phyloP scores from a whole-genome alignment of 2,797 vertebrate species.

The Xenentodon cancila region DNA sequence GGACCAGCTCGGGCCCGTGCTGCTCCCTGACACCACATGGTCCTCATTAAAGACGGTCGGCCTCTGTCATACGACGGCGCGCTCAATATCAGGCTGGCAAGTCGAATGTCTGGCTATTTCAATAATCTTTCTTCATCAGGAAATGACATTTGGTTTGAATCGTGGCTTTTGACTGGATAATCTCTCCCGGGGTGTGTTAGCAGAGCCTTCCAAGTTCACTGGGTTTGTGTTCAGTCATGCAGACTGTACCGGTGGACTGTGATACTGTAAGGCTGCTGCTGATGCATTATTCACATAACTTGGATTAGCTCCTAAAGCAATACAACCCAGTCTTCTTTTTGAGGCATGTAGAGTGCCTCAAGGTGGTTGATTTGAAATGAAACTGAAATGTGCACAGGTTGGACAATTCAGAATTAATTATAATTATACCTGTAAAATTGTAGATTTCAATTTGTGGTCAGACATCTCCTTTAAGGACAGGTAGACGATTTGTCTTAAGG shows the following conservation, averaged over 20 bases:
- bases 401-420: constrained; percentile 11
- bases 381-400: constrained; percentile 16
- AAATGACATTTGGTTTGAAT: constrained; percentile 69
- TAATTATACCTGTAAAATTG: no score
- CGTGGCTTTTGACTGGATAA: constrained; percentile 51
- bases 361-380: constrained; percentile 9
- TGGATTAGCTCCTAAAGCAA: constrained; percentile 50
- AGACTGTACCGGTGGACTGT: constrained; percentile 57
- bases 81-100: constrained; percentile 28
- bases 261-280: constrained; percentile 62
- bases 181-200: constrained; percentile 56
- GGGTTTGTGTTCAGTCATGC: constrained; percentile 75
- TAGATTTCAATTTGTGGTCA: background rate
- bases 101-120: constrained; percentile 46
- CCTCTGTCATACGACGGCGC: constrained; percentile 26
- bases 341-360: constrained; percentile 21
- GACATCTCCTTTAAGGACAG: constrained; percentile 33
- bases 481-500: constrained; percentile 45
- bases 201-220: constrained; percentile 60
- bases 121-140: constrained; percentile 49
- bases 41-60: constrained; percentile 62
- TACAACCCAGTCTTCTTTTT: constrained; percentile 38
- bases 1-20: constrained; percentile 26
- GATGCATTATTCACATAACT: constrained; percentile 76
- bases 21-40: constrained; percentile 57